Conservation (phyloP, 2,888 invertebrate species). For the Polia nebulosa region DNA sequence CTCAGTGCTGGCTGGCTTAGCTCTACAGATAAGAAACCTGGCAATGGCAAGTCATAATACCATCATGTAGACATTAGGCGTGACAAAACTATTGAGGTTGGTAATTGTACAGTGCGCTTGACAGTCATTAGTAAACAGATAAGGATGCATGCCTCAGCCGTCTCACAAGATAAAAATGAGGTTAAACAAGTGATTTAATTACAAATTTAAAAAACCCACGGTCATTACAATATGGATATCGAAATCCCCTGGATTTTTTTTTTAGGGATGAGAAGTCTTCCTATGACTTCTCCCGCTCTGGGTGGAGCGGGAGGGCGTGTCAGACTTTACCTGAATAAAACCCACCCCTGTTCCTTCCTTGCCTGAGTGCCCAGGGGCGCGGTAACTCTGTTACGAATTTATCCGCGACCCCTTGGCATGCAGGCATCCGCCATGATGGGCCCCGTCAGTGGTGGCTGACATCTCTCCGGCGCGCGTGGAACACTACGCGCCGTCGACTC, state of each 20-base stretch:
- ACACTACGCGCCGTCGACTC: no score
- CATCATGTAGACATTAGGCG: conserved; percentile 73
- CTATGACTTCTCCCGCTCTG: no score
- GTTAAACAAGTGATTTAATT: conserved; percentile 8
- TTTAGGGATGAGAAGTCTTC: no score
- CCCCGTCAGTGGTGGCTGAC: no score
- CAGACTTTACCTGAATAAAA: no score
- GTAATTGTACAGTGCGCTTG: conserved; percentile 65
- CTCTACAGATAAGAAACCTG: conserved; percentile 69
- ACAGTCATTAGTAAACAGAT: conserved; percentile 62
- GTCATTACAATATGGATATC: not conserved
- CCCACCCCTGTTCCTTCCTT: no score
- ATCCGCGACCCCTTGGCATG: no score
- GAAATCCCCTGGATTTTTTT: not conserved
- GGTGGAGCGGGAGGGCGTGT: no score
- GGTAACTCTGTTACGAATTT: no score
- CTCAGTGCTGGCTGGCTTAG: conserved; percentile 67
- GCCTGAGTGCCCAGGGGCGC: no score
- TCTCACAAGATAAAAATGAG: conserved; percentile 23
- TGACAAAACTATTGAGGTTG: conserved; percentile 81
- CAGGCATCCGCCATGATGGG: no score
- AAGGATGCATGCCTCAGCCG: conserved; percentile 35
- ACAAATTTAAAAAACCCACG: not conserved
- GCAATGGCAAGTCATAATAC: conserved; percentile 71
- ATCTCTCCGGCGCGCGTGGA: no score